A percentile compares a stretch with the other conserved stretches of the same genome.
phyloP scores from a whole-genome alignment of 2,888 invertebrate genomes.

The Helicoverpa assulta region DNA sequence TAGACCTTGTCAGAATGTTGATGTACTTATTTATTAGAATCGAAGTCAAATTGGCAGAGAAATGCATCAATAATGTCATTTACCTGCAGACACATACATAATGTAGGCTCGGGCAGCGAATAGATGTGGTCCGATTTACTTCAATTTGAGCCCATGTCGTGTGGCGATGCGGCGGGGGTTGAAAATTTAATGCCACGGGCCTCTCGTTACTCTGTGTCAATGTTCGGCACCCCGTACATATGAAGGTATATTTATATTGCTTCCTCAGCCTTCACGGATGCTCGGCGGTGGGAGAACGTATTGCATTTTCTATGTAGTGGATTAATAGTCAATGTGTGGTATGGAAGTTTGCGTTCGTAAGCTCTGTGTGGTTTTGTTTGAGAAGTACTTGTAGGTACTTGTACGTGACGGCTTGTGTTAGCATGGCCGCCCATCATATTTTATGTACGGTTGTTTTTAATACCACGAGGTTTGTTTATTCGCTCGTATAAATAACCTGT shows the following conservation, averaged over 20 bases:
- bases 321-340: conserved; percentile 60
- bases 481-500: background rate
- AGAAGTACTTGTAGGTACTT: conserved; percentile 24
- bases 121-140: conserved; percentile 70
- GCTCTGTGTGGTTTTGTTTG: conserved; percentile 44
- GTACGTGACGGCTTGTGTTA: conserved; percentile 29
- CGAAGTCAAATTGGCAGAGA: conserved; percentile 28
- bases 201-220: conserved; percentile 75
- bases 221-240: conserved; percentile 64
- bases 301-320: conserved; percentile 60
- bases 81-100: conserved; percentile 53
- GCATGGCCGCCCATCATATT: conserved; percentile 19
- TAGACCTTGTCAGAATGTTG: background rate
- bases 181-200: conserved; percentile 77
- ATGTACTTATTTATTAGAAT: background rate
- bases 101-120: conserved; percentile 48
- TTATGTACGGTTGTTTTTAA: conserved; percentile 40
- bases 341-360: conserved; percentile 44
- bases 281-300: conserved; percentile 39
- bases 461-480: conserved; percentile 17
- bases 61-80: conserved; percentile 51
- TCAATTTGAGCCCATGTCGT: conserved; percentile 73
- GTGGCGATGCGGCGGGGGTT: conserved; percentile 68
- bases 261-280: conserved; percentile 49
- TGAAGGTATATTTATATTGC: conserved; percentile 62